Base-by-base conservation (phyloP, 1,140 invertebrate genomes). In the Euwallacea fornicatus region DNA sequence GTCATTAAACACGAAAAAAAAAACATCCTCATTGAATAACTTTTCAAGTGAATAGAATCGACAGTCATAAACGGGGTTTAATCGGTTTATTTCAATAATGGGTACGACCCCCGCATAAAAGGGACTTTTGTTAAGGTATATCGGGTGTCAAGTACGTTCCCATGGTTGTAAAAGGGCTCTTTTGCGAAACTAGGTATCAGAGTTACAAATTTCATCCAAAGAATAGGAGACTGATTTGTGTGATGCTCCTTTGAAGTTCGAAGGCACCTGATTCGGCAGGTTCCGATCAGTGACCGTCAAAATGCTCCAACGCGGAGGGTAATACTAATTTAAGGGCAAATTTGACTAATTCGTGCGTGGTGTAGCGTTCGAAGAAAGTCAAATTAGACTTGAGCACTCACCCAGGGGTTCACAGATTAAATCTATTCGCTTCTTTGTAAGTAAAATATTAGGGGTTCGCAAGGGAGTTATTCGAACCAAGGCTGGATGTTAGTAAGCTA, bases 81-180 rank as follows among this genome's bases (percentile, higher is more conserved):
- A 59, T 59, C 54, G 66, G 54, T 67, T 67, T 67, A 67, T 46
- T 56, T 44, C 21, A 58, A 58, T 44, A 67, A 58, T 59, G 42
- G 66, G 21, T 67, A 13, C 54, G 56, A 7, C 56, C 54, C 16
- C 21, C 42, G 33, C 66, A 67, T 21, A 67, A 67, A 59, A 74
- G 69, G 63, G 13, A 44, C 59, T 65, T 64, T 64, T 65, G 46
- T 63, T 56, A 33, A 47, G 59, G 43, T 69, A 75, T 76, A 80
- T 80, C 79, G 64, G 76, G 75, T 80, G 78, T 80, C 79, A 79
- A 80, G 78, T 79, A 73, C 62, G 76, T 77, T 80, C 77, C 78
- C 79, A 78, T 76, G 75, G 68, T 73, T 70, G 65, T 74, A 71
- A 78, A 78, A 69, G 69, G 62, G 62, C 42, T 69, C 73, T 75